These are phyloP conservation scores for Ceratoteleas bidentatus DNA, from an alignment of 1,140 invertebrate genomes.

Conservation along the genomic window DNA sequence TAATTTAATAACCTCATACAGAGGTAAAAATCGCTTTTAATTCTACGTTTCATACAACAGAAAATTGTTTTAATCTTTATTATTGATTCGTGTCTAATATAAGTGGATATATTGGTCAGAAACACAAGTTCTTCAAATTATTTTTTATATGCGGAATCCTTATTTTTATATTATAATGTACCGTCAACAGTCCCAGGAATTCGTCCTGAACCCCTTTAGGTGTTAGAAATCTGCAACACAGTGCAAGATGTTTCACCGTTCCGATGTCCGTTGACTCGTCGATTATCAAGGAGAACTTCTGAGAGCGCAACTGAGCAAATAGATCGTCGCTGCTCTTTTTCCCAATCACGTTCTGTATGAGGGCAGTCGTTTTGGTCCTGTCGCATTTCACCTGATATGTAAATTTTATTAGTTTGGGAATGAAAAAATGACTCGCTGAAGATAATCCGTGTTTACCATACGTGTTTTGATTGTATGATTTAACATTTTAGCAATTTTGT, in stretches of 20 bases:
- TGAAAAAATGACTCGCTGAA: neutral
- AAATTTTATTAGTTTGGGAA: neutral
- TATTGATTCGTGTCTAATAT: no score
- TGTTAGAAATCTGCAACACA: constrained; percentile 65
- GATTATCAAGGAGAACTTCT: constrained; percentile 73
- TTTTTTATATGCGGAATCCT: neutral
- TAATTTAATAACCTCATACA: no score
- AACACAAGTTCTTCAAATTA: no score
- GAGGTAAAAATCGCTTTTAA: no score
- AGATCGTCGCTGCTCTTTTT: neutral
- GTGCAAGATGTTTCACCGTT: constrained; percentile 69
- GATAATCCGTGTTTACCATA: no score
- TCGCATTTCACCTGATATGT: neutral
- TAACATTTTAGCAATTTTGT: neutral
- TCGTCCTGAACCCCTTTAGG: constrained; percentile 47
- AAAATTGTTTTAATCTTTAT: no score
- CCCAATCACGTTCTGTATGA: constrained; percentile 1
- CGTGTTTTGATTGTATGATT: neutral
- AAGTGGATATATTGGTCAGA: no score
- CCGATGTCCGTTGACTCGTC: constrained; percentile 75
- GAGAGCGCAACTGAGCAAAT: neutral
- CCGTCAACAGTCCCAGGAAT: constrained; percentile 66
- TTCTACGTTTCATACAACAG: no score
- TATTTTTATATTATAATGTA: constrained; percentile 9
- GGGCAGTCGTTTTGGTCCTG: neutral